These are phyloP conservation scores for Rhincodon typus DNA, from an alignment of 2,797 vertebrate species.

Conservation along the genomic window DNA sequence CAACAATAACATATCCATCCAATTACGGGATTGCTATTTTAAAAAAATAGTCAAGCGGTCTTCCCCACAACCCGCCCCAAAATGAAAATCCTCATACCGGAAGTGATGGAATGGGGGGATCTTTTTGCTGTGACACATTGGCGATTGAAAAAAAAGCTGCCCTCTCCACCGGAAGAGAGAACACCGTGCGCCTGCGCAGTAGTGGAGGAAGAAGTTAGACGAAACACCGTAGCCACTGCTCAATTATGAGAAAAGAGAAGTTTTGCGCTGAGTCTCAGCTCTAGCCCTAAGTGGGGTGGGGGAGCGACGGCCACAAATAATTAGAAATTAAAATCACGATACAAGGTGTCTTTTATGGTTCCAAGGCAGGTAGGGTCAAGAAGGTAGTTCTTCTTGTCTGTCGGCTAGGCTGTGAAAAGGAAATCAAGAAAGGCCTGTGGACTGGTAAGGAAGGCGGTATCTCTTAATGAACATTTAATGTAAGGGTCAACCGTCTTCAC, in stretches of 20 bases:
- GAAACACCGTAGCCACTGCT: not conserved
- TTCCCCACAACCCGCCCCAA: too few species aligned
- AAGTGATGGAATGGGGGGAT: not conserved
- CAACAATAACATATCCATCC: too few species aligned
- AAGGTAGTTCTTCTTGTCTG: not conserved
- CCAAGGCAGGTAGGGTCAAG: not conserved
- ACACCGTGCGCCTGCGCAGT: not conserved
- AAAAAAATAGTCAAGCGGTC: not conserved
- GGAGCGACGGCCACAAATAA: not conserved
- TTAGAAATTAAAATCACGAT: not conserved
- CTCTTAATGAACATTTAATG: too few species aligned
- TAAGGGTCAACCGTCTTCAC: too few species aligned
- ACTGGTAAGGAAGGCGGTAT: too few species aligned
- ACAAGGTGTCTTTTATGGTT: not conserved
- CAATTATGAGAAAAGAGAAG: not conserved
- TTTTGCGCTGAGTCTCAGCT: not conserved
- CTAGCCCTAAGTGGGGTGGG: fast-evolving
- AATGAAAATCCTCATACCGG: too few species aligned
- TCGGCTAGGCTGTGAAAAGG: not conserved
- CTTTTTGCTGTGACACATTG: not conserved
- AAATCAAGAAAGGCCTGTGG: too few species aligned
- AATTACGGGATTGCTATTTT: too few species aligned
- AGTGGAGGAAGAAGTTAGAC: not conserved
- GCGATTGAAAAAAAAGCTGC: not conserved
- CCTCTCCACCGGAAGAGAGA: too few species aligned